Percentiles rank a stretch among this genome's conserved stretches.
phyloP scores from a whole-genome alignment of 2,888 invertebrate genomes.

The Steinernema carpocapsae region DNA sequence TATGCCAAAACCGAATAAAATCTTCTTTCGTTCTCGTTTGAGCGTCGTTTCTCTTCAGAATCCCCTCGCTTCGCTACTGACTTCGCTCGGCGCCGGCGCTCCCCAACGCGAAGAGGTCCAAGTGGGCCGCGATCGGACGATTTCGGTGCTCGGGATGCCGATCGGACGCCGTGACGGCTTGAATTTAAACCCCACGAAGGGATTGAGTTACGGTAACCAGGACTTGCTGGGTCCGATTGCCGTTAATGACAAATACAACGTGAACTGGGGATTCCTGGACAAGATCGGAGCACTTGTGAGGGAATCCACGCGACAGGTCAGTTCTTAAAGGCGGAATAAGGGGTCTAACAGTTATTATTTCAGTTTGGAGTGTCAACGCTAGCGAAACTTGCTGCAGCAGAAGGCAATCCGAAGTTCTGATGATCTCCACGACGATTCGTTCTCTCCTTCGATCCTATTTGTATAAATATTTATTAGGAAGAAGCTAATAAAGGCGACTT shows the following conservation, averaged over 20 bases:
- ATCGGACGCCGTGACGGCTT: slow-evolving; percentile 47
- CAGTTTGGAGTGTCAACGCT: slow-evolving; percentile 9
- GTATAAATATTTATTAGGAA: background rate
- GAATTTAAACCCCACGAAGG: slow-evolving; percentile 42
- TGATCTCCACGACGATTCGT: no score
- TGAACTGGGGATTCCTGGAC: slow-evolving; percentile 47
- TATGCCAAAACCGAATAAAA: slow-evolving; percentile 11
- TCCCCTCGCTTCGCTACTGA: slow-evolving; percentile 39
- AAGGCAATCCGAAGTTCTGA: background rate
- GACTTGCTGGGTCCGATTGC: slow-evolving; percentile 50
- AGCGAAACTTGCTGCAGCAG: slow-evolving; percentile 7
- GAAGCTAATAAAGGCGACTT: no score
- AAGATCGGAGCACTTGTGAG: slow-evolving; percentile 40
- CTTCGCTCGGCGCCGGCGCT: slow-evolving; percentile 33
- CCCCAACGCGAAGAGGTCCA: slow-evolving; percentile 44
- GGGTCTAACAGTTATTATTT: no score
- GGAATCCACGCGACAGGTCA: slow-evolving; percentile 27
- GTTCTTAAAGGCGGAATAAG: background rate
- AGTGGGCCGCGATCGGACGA: slow-evolving; percentile 43
- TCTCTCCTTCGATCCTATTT: background rate
- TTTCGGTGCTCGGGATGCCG: slow-evolving; percentile 46
- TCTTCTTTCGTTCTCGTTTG: background rate
- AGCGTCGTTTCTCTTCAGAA: slow-evolving; percentile 12
- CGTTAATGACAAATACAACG: slow-evolving; percentile 49
- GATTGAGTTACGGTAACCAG: slow-evolving; percentile 47